A percentile compares a stretch with the other conserved stretches of the same genome.
Conservation (phyloP, 1,140 invertebrate species). For the Ylistrum balloti region DNA sequence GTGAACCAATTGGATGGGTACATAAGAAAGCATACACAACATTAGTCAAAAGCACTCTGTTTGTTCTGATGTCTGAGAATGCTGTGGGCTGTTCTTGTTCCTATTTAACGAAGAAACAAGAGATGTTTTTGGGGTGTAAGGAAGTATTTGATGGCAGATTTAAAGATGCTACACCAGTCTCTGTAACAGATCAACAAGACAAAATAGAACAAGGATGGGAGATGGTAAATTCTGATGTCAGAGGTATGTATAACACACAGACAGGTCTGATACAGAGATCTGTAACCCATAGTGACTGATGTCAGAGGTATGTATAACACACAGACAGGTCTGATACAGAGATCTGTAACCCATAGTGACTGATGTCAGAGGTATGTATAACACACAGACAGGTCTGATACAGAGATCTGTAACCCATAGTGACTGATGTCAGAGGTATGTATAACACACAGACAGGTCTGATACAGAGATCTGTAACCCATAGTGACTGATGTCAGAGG, state of each 20-base stretch:
- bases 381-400: no score
- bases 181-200: neutral
- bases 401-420: no score
- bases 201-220: neutral
- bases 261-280: no score
- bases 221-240: neutral
- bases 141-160: neutral
- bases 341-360: no score
- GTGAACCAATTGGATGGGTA: neutral
- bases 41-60: conserved; percentile 9
- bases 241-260: neutral
- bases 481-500: no score
- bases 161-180: neutral
- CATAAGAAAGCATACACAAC: neutral
- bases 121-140: neutral
- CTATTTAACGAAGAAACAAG: neutral
- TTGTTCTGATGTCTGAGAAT: neutral
- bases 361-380: neutral
- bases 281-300: no score
- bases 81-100: neutral
- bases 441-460: no score
- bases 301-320: neutral
- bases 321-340: no score
- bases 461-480: no score
- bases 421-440: neutral